phyloP scores from a whole-genome alignment of 2,113 vertebrate species.

The Scartelaos histophorus region DNA sequence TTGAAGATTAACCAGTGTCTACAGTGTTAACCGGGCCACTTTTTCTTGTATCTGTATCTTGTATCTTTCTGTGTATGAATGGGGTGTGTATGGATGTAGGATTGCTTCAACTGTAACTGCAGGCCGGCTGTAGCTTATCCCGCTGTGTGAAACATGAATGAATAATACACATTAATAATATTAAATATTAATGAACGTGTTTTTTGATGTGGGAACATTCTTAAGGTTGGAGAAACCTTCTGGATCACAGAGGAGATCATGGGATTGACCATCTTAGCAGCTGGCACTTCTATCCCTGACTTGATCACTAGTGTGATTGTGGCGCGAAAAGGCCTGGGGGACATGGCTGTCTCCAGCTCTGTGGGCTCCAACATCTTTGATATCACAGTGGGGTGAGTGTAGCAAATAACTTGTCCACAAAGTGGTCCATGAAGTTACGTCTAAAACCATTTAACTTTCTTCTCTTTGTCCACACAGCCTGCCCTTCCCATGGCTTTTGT shows the following conservation, averaged over 20 bases:
- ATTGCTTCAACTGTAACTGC: not conserved
- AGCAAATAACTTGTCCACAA: not conserved
- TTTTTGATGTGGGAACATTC: not conserved
- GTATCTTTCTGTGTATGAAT: not conserved
- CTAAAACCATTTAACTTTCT: not conserved
- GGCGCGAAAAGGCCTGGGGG: constrained; percentile 77
- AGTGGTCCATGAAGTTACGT: not conserved
- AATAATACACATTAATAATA: not conserved
- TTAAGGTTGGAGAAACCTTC: constrained; percentile 79
- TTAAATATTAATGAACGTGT: not conserved
- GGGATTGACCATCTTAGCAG: constrained; percentile 78
- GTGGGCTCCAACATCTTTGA: constrained; percentile 83
- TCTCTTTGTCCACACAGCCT: constrained; percentile 49
- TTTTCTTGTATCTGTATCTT: too few species aligned
- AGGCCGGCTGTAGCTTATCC: not conserved
- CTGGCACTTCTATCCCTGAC: constrained; percentile 79
- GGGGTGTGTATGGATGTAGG: not conserved
- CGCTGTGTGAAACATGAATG: not conserved
- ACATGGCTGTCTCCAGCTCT: constrained; percentile 82
- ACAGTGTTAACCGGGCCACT: not conserved
- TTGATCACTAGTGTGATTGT: constrained; percentile 81
- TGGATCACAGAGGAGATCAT: constrained; percentile 80
- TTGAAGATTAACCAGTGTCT: not conserved
- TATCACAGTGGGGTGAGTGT: constrained; percentile 78
- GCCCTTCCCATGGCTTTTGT: constrained; percentile 78